Evolutionary conservation across 1,140 invertebrate genomes (phyloP).

Genomic region (Drosophila elegans): DNA sequence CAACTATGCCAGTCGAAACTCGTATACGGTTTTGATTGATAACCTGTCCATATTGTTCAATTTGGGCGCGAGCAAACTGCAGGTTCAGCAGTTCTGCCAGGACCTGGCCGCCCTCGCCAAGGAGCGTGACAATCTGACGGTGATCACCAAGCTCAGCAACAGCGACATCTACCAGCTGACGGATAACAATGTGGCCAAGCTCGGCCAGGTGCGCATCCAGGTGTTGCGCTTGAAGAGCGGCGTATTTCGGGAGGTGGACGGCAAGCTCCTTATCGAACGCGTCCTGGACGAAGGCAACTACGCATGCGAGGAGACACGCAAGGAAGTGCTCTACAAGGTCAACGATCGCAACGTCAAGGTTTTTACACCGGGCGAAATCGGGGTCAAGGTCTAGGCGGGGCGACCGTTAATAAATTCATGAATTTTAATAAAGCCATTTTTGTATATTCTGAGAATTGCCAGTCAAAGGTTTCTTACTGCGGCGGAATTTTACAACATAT

Average conservation of each 20-base stretch:
- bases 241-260: constrained; percentile 88
- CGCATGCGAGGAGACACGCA: constrained; percentile 71
- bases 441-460: constrained; percentile 47
- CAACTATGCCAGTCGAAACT: constrained; percentile 66
- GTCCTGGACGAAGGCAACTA: constrained; percentile 81
- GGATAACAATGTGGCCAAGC: constrained; percentile 87
- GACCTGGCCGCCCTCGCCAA: constrained; percentile 82
- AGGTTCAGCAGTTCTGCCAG: constrained; percentile 81
- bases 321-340: constrained; percentile 88
- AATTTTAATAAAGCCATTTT: constrained; percentile 76
- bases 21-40: constrained; percentile 88
- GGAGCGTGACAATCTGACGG: constrained; percentile 83
- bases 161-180: constrained; percentile 86
- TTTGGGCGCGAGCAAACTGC: constrained; percentile 85
- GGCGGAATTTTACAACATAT: neutral
- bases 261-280: constrained; percentile 87
- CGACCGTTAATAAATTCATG: constrained; percentile 33
- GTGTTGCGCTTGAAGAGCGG: constrained; percentile 89
- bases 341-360: constrained; percentile 90
- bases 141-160: constrained; percentile 86
- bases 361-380: constrained; percentile 87
- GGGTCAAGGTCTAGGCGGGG: constrained; percentile 61
- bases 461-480: neutral
- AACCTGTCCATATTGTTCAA: constrained; percentile 89
- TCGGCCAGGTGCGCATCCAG: constrained; percentile 87